Evolutionary conservation across 2,888 invertebrate species (phyloP), one percentile per base, ranked within the genome.

Genomic region (Drosophila hawaiiensis): DNA sequence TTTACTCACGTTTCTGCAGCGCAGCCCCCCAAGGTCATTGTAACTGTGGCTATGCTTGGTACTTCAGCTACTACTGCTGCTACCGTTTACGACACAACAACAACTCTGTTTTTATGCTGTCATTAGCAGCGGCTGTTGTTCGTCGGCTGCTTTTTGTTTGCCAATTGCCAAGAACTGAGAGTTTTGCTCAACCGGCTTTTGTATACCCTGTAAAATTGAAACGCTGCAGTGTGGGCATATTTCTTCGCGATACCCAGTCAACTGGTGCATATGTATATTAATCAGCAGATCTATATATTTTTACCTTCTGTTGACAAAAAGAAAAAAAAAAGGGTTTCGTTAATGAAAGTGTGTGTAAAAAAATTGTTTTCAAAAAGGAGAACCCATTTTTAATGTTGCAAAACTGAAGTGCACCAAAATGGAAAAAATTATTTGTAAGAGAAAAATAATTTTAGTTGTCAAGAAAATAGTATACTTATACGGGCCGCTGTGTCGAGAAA

Each of bases 11-110:
- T 74, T 80, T 86, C 69, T 73, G 75, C 60, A 66, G 39, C 68
- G 33, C 47, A 73, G 66, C 47, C 55, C 53, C 76, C 76, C 85
- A 85, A 85, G 85, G 85, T 85, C 85, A 85, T 85, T 85, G 90
- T 88, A 84, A 90, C 83, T 84, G 65, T 71, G 84, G 71, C 78
- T 76, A 49, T 33, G 29, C 37, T 41, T 63, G 25, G 25, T 31
- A 63, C 33, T 39, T 29, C 3, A 16, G 5, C 31, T 58, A 29
- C 31, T 56, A 65, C 58, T 66, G 41, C 41, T 66, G 66, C 70
- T 71, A 78, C 72, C 59, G 70, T 76, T 80, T 85, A 75, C 64
- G 76, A 68, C 61, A 75, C 68, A 72, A 61, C 50, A 73, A 74
- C 65, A 43, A 41, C n/a, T 29, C 14, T 59, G 58, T 70, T 81